Percentiles rank a stretch among this genome's conserved stretches.
These are phyloP conservation scores for Pinctada fucata DNA, from an alignment of 2,888 invertebrate species.

Conservation along the genomic window DNA sequence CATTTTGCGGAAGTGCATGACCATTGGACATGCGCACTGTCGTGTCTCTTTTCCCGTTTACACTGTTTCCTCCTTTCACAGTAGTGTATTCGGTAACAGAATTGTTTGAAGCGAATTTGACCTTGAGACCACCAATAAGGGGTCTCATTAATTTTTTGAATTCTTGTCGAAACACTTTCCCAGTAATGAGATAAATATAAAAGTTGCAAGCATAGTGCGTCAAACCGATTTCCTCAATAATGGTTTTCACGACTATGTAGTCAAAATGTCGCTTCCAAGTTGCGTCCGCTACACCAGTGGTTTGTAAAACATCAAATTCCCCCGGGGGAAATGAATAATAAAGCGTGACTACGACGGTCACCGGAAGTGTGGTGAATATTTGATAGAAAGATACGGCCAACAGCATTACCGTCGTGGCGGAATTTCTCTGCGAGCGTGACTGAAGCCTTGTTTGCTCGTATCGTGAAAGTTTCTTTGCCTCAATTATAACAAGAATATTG, in stretches of 20 bases:
- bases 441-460: constrained; percentile 59
- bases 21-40: constrained; percentile 55
- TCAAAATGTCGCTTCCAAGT: constrained; percentile 64
- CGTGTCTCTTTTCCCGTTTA: constrained; percentile 45
- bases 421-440: constrained; percentile 59
- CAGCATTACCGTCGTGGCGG: constrained; percentile 75
- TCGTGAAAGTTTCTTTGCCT: constrained; percentile 64
- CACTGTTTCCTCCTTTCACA: constrained; percentile 51
- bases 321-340: constrained; percentile 63
- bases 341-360: constrained; percentile 69
- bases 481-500: constrained; percentile 73
- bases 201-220: constrained; percentile 76
- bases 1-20: constrained; percentile 47
- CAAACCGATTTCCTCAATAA: constrained; percentile 72
- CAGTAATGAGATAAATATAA: constrained; percentile 75
- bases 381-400: constrained; percentile 74
- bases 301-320: constrained; percentile 44
- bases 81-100: constrained; percentile 61
- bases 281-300: constrained; percentile 7
- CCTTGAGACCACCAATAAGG: constrained; percentile 48
- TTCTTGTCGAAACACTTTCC: constrained; percentile 74
- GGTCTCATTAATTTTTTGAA: constrained; percentile 56
- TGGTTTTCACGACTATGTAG: constrained; percentile 59
- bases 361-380: constrained; percentile 74
- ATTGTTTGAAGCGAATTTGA: constrained; percentile 37